Evolutionary conservation across 2,113 vertebrate species (phyloP).

Genomic region (Suncus etruscus): DNA sequence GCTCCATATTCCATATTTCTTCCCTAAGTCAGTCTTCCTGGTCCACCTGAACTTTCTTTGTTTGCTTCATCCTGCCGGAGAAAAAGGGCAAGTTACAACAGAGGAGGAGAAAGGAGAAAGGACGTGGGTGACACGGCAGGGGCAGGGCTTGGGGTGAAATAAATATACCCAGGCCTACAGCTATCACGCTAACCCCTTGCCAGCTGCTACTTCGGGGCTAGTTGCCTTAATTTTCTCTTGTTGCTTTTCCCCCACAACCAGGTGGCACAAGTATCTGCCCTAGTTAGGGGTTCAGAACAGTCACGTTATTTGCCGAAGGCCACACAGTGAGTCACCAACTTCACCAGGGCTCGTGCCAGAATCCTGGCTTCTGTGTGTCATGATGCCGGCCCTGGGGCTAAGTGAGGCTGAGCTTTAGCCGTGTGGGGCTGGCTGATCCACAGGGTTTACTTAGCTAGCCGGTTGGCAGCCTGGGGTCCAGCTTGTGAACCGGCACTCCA

Average conservation of each 20-base stretch:
- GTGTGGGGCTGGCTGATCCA: not conserved
- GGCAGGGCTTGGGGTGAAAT: not conserved
- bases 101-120: not conserved
- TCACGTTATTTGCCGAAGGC: not conserved
- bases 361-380: not conserved
- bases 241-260: not conserved
- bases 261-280: not conserved
- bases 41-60: slow-evolving; percentile 32
- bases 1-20: not conserved
- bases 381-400: not conserved
- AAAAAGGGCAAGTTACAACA: slow-evolving; percentile 57
- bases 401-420: not conserved
- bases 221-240: slow-evolving; percentile 8
- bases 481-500: not conserved
- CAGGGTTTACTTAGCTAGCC: not conserved
- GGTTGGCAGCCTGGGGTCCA: not conserved
- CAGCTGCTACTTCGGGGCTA: not conserved
- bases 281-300: slow-evolving; percentile 10
- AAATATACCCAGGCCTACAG: not conserved
- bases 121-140: not conserved
- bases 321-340: not conserved
- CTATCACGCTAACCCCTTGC: not conserved
- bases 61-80: not conserved
- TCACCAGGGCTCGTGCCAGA: not conserved
- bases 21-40: not conserved